Evolutionary conservation across 1,140 invertebrate species (phyloP).

Genomic region (Drosophila serrata): DNA sequence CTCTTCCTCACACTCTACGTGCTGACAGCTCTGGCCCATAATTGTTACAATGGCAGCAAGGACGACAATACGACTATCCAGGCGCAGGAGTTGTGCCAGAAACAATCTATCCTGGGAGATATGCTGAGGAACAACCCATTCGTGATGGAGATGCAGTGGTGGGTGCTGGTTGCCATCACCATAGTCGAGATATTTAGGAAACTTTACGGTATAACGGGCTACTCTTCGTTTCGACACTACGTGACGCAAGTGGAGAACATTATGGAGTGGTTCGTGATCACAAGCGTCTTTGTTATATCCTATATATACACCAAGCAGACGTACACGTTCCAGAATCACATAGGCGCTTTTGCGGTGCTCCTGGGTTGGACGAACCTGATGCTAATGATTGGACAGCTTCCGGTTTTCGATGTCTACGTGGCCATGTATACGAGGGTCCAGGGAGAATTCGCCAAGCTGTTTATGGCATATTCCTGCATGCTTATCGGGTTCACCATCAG

Average conservation of each 20-base stretch:
- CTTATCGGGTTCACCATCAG: constrained; percentile 94
- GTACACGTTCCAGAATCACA: constrained; percentile 92
- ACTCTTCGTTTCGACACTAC: constrained; percentile 91
- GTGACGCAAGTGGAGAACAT: constrained; percentile 93
- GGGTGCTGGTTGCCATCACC: constrained; percentile 90
- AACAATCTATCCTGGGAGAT: constrained; percentile 90
- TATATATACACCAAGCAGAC: constrained; percentile 91
- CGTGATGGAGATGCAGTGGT: constrained; percentile 92
- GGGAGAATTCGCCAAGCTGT: constrained; percentile 93
- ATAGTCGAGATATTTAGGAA: constrained; percentile 92
- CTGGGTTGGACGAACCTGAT: constrained; percentile 95
- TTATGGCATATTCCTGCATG: constrained; percentile 93
- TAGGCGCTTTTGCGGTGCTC: constrained; percentile 91
- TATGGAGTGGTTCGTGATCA: constrained; percentile 93
- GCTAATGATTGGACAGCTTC: constrained; percentile 94
- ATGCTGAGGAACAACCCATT: constrained; percentile 90
- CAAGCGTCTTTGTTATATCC: constrained; percentile 92
- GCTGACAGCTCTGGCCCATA: constrained; percentile 91
- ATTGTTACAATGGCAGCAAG: constrained; percentile 91
- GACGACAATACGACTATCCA: constrained; percentile 89
- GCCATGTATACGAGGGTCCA: constrained; percentile 95
- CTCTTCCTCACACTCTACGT: constrained; percentile 92
- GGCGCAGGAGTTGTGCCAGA: constrained; percentile 90
- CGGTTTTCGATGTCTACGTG: constrained; percentile 94
- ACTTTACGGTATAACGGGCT: constrained; percentile 91